Evolutionary conservation across 1,140 invertebrate genomes (phyloP).

Genomic region (Andricus grossulariae): DNA sequence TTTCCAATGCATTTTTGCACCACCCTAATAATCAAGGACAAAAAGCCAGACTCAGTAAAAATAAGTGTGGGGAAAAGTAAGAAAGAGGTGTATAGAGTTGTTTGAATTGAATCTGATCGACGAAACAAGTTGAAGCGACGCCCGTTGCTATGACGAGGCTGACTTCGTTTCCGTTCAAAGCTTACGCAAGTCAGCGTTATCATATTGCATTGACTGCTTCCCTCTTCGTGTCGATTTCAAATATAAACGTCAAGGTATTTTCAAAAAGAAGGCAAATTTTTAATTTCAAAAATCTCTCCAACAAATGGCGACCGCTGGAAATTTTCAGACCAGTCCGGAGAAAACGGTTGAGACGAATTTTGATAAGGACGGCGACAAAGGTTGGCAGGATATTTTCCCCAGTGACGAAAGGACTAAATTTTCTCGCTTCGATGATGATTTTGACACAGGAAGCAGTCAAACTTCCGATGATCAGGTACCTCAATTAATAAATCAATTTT

Average conservation of each 20-base stretch:
- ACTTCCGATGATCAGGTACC: conserved; percentile 10
- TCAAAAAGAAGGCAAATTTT: not conserved
- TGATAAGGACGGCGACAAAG: not conserved
- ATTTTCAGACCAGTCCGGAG: not conserved
- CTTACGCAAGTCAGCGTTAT: conserved; percentile 18
- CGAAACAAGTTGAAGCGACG: conserved; percentile 14
- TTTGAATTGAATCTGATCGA: conserved; percentile 5
- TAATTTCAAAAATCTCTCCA: not conserved
- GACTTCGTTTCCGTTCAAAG: not conserved
- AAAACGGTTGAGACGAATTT: not conserved
- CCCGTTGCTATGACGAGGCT: conserved; percentile 22
- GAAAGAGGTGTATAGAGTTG: not conserved
- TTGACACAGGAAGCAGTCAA: not conserved
- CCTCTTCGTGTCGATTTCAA: not conserved
- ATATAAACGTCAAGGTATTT: not conserved
- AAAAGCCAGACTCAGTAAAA: too few relatives aligned
- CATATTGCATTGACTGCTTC: not conserved
- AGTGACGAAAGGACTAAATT: not conserved
- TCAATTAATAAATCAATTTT: too few relatives aligned
- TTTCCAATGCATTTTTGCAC: too few relatives aligned
- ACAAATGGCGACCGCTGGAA: not conserved
- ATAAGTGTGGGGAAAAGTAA: not conserved
- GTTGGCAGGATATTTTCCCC: not conserved
- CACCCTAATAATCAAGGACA: too few relatives aligned
- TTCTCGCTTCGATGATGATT: not conserved